Percentiles rank a stretch among this genome's conserved stretches.
Evolutionary conservation across 2,888 invertebrate species (phyloP).

Genomic region (Prosapia bicincta): DNA sequence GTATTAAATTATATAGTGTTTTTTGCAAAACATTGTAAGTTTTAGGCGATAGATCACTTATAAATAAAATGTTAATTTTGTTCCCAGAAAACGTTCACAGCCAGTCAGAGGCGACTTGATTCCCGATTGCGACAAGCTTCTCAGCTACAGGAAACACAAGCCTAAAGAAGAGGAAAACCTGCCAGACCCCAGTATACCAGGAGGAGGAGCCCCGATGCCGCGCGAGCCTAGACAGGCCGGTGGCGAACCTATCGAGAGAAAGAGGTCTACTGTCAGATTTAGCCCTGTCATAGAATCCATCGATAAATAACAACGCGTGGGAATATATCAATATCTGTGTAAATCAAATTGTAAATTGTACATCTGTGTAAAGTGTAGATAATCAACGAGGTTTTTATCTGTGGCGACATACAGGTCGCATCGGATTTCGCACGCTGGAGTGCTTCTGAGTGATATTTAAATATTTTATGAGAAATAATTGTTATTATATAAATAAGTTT

Average conservation of each 20-base stretch:
- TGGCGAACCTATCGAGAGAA: slow-evolving; percentile 12
- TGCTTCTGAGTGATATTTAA: neutral
- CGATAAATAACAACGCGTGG: slow-evolving; percentile 5
- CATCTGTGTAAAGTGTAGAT: neutral
- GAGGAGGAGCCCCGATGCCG: slow-evolving; percentile 10
- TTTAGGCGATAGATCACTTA: too few species aligned
- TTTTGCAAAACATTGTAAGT: too few species aligned
- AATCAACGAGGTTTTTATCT: neutral
- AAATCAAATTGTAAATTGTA: neutral
- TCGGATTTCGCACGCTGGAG: neutral
- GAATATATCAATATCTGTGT: neutral
- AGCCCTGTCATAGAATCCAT: slow-evolving; percentile 20
- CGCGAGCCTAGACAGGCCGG: slow-evolving; percentile 19
- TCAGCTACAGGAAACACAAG: slow-evolving; percentile 23
- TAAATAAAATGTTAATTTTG: too few species aligned
- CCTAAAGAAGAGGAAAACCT: slow-evolving; percentile 11
- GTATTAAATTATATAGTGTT: too few species aligned
- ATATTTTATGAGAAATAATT: neutral
- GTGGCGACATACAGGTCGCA: neutral
- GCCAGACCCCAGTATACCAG: slow-evolving; percentile 12
- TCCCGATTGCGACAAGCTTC: slow-evolving; percentile 16
- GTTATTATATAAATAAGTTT: neutral
- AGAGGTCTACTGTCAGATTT: slow-evolving; percentile 20
- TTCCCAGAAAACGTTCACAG: slow-evolving; percentile 22
- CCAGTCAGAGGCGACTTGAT: slow-evolving; percentile 19